Base-by-base conservation (phyloP, 2,113 vertebrate genomes). In the Beaufortia kweichowensis region DNA sequence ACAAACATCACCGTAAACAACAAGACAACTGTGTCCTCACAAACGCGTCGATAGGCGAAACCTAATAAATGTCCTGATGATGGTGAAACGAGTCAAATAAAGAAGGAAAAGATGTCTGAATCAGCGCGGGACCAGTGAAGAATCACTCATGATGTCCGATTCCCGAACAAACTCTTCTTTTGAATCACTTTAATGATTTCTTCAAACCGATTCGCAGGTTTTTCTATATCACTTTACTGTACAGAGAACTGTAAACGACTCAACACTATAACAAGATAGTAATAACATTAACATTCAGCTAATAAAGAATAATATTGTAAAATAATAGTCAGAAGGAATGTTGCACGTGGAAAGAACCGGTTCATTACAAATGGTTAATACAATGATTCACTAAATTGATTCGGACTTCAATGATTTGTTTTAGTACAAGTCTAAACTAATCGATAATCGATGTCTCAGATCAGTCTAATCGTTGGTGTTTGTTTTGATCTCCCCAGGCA, bases 351-450 rank as follows among this genome's bases (percentile, higher is more conserved):
- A 8, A 5, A 6, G 15, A 8, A 50, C 17, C 19, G 6, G 48
- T 50, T n/a, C 19, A 50, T 50, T n/a, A n/a, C 19, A 12, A 15
- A 9, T 9, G 33, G 33, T 35, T 7, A 17, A 46, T 14, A 3
- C 53, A 69, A 11, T 29, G 66, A 35, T 9, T 8, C 17, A 11
- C 15, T 56, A 1, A 28, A 41, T 46, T 8, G 41, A 61, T 39
- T 24, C 39, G 26, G 9, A 53, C 65, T 24, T 28, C 9, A 39
- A 11, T 19, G 15, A 55, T 64, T 62, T 66, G 26, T 35, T 41
- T 39, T 1, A n/a, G 9, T 19, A 12, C 1, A 8, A 69, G 75
- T 43, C 70, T 11, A 50, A 53, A 80, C 11, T 21, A 80, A 75
- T 64, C 39, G 35, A 78, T 19, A 3, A 19, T 14, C 5, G 53